Evolutionary conservation across 2,888 invertebrate genomes (phyloP).

Genomic region (Callimorpha dominula): DNA sequence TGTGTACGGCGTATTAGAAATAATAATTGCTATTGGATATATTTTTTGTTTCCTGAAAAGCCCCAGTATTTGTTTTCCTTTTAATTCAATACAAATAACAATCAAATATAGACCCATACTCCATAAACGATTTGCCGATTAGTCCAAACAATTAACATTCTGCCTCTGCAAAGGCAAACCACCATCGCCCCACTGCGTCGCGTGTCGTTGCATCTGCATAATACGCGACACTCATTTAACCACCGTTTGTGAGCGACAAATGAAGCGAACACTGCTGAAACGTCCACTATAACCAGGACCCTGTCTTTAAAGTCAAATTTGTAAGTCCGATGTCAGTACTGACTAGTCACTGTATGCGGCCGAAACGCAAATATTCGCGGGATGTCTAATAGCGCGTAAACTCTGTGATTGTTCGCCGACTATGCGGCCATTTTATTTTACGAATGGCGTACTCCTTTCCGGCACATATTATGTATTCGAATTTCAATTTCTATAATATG

Average conservation of each 20-base stretch:
- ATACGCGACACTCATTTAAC: conserved; percentile 76
- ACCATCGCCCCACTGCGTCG: conserved; percentile 62
- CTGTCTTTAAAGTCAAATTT: conserved; percentile 40
- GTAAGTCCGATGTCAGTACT: conserved; percentile 44
- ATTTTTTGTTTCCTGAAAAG: too few relatives aligned
- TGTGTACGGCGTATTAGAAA: too few relatives aligned
- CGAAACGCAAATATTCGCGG: conserved; percentile 68
- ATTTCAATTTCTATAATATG: conserved; percentile 35
- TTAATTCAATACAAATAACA: conserved; percentile 7
- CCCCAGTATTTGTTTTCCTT: not conserved
- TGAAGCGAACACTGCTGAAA: conserved; percentile 71
- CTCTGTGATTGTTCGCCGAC: conserved; percentile 69
- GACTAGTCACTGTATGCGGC: conserved; percentile 51
- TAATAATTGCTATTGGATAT: too few relatives aligned
- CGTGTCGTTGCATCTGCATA: conserved; percentile 76
- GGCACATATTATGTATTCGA: conserved; percentile 33
- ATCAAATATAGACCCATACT: conserved; percentile 1
- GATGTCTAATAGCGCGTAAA: conserved; percentile 76
- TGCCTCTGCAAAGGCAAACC: conserved; percentile 19
- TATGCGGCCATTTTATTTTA: conserved; percentile 63
- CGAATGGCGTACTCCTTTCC: conserved; percentile 59
- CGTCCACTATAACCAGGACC: conserved; percentile 57
- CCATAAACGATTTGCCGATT: conserved; percentile 61
- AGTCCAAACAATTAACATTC: conserved; percentile 68
- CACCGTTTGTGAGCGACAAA: conserved; percentile 78